A percentile compares a stretch with the other conserved stretches of the same genome.
These are phyloP conservation scores for Cheilosia impressa DNA, from an alignment of 2,888 invertebrate genomes.

Conservation along the genomic window DNA sequence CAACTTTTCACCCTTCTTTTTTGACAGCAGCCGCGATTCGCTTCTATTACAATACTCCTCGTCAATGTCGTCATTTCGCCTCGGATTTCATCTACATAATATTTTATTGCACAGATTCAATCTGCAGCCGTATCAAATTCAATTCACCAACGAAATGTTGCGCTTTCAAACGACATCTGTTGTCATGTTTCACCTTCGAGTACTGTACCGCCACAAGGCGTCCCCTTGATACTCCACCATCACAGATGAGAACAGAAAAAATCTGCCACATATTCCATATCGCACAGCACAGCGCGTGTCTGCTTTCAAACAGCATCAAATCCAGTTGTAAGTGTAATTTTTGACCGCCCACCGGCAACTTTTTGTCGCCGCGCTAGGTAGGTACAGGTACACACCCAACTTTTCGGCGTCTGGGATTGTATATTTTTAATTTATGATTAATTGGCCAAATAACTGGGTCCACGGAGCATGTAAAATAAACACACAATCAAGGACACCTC, in stretches of 20 bases:
- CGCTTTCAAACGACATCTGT: conserved; percentile 53
- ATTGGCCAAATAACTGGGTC: conserved; percentile 51
- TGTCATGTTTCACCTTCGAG: conserved; percentile 22
- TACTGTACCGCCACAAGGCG: not conserved
- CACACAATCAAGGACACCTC: conserved; percentile 58
- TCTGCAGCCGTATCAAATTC: conserved; percentile 31
- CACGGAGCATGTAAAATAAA: conserved; percentile 9
- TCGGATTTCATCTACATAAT: conserved; percentile 31
- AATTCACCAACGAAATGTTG: conserved; percentile 19
- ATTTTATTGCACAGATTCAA: conserved; percentile 26
- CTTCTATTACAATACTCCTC: not conserved
- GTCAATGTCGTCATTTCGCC: conserved; percentile 51
- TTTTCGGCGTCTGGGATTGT: conserved; percentile 36
- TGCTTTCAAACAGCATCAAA: conserved; percentile 59
- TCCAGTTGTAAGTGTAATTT: conserved; percentile 12
- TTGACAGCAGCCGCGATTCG: not conserved
- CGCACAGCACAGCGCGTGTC: conserved; percentile 62
- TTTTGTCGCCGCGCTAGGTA: conserved; percentile 13
- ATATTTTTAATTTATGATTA: conserved; percentile 64
- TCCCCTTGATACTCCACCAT: not conserved
- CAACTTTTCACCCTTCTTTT: too few species aligned
- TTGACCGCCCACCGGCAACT: conserved; percentile 37
- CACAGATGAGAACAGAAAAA: not conserved
- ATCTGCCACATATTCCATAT: conserved; percentile 38
- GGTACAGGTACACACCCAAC: conserved; percentile 28